phyloP scores from a whole-genome alignment of 64 coral and sea anemone species.

The Anthopleura sola region DNA sequence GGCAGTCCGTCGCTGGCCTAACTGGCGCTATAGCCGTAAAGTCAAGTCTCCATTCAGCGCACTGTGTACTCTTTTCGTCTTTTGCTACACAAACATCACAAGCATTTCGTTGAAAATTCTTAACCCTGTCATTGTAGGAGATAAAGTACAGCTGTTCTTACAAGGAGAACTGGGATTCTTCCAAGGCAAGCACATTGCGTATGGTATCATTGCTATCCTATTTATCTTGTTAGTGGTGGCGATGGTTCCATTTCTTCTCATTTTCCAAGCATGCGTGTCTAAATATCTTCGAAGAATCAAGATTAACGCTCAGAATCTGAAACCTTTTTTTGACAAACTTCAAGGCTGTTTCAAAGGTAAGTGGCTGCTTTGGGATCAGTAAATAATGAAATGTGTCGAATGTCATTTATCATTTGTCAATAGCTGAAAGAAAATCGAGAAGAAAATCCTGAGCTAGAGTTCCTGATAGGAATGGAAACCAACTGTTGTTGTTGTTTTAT shows the following conservation, averaged over 20 bases:
- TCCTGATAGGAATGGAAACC: too few relatives aligned
- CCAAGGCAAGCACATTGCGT: constrained; percentile 46
- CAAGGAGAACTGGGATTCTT: constrained; percentile 51
- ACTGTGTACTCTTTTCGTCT: constrained; percentile 73
- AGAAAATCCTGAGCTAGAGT: too few relatives aligned
- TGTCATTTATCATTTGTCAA: too few relatives aligned
- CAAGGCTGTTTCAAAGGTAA: constrained; percentile 45
- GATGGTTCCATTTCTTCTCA: constrained; percentile 50
- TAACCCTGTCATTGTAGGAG: constrained; percentile 26
- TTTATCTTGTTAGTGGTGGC: constrained; percentile 26
- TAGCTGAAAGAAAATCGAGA: too few relatives aligned
- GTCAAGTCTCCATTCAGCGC: constrained; percentile 64
- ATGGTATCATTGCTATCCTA: constrained; percentile 35
- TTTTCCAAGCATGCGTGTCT: constrained; percentile 8
- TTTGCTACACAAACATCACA: constrained; percentile 78
- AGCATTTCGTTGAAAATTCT: constrained; percentile 67
- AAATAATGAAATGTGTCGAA: too few relatives aligned
- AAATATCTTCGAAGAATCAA: constrained; percentile 29
- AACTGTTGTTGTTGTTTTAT: too few relatives aligned
- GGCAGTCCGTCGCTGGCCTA: constrained; percentile 39
- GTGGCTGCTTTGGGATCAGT: neutral
- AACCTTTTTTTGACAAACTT: constrained; percentile 17
- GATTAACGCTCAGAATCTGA: constrained; percentile 7
- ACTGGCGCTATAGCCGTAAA: constrained; percentile 51
- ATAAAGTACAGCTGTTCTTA: constrained; percentile 16